A percentile compares a stretch with the other conserved stretches of the same genome.
phyloP scores from a whole-genome alignment of 2,888 invertebrate species.

The Arctia plantaginis region DNA sequence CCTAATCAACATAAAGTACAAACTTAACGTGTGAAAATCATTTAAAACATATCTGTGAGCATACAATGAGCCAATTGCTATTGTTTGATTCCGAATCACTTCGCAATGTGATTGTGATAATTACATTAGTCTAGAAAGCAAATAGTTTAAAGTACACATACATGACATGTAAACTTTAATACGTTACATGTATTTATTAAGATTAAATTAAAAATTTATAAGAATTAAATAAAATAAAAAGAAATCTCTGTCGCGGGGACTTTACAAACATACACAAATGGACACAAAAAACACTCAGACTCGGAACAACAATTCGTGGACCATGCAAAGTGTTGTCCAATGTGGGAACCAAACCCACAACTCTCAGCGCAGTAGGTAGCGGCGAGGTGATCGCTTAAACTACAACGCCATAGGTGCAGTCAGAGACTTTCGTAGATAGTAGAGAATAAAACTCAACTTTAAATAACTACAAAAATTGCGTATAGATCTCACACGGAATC shows the following conservation, averaged over 20 bases:
- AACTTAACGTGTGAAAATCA: neutral
- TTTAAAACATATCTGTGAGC: conserved; percentile 2
- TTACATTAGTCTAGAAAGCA: neutral
- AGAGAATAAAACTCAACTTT: neutral
- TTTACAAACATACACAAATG: too few species aligned
- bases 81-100: conserved; percentile 8
- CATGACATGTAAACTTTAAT: neutral
- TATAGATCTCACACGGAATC: neutral
- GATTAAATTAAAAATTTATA: too few species aligned
- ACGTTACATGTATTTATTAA: neutral
- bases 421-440: too few species aligned
- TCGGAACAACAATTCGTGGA: too few species aligned
- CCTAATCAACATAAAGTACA: neutral
- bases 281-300: too few species aligned
- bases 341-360: too few species aligned
- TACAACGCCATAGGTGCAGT: too few species aligned
- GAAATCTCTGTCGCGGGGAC: too few species aligned
- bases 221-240: too few species aligned
- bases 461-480: neutral
- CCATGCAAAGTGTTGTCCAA: too few species aligned
- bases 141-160: neutral
- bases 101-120: conserved; percentile 6
- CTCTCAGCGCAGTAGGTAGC: too few species aligned
- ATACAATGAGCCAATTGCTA: conserved; percentile 9
- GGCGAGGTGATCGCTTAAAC: too few species aligned